These are phyloP conservation scores for Eulemur mongoz DNA, from an alignment of 2,797 vertebrate species.

Conservation along the genomic window DNA sequence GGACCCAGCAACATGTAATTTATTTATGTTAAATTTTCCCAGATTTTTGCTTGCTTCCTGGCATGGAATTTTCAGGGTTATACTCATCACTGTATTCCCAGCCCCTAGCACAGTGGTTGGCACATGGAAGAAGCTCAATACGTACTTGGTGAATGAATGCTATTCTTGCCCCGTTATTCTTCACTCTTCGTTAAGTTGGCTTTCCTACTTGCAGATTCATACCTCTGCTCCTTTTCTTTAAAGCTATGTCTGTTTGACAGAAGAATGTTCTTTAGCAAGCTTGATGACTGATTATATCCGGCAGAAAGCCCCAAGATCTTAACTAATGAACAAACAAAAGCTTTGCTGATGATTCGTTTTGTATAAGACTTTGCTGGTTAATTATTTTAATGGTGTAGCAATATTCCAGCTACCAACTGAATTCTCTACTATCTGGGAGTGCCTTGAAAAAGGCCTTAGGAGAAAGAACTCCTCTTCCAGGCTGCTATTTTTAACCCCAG, in stretches of 20 bases:
- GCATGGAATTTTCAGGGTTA: not conserved
- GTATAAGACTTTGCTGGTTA: not conserved
- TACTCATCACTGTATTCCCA: not conserved
- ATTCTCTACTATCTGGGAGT: not conserved
- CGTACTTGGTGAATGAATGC: not conserved
- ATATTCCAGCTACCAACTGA: not conserved
- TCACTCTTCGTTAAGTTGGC: not conserved
- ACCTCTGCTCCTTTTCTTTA: not conserved
- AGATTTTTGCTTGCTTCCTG: not conserved
- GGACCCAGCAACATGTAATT: not conserved
- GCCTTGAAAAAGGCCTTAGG: not conserved
- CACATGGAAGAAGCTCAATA: not conserved
- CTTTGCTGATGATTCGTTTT: not conserved
- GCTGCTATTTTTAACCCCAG: not conserved
- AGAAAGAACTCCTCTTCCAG: not conserved
- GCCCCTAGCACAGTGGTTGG: not conserved
- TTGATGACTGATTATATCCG: not conserved
- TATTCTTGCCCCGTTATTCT: not conserved
- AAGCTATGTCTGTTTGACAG: not conserved
- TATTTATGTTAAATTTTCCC: not conserved
- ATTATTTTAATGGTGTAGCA: not conserved
- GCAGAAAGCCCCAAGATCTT: not conserved
- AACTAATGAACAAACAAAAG: not conserved
- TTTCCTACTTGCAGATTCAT: not conserved
- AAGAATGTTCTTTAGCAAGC: not conserved